Conservation (phyloP, 2,797 vertebrate genomes). For the Botia kubotai region DNA sequence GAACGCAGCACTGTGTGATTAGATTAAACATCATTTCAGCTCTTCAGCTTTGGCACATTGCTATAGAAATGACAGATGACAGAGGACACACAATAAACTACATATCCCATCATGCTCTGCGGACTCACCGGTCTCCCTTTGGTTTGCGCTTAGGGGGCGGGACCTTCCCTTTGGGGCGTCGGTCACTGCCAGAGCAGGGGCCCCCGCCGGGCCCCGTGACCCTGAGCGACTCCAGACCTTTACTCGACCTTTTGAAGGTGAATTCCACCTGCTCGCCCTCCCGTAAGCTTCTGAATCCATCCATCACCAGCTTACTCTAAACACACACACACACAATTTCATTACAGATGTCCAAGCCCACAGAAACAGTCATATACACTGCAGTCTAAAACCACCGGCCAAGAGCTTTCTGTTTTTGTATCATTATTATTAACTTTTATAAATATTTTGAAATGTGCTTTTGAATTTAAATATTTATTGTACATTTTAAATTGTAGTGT, state of each 20-base stretch:
- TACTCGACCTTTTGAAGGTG: constrained; percentile 95
- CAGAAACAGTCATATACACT: not conserved
- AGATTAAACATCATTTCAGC: not conserved
- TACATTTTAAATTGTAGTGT: not conserved
- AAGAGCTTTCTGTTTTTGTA: not conserved
- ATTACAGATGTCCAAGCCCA: not conserved
- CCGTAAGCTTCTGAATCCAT: constrained; percentile 97
- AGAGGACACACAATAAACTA: constrained; percentile 13
- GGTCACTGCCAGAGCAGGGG: constrained; percentile 92
- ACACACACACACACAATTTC: constrained; percentile 17
- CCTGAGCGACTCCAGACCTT: constrained; percentile 92
- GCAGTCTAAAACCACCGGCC: not conserved
- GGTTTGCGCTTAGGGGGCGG: constrained; percentile 90
- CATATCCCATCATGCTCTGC: constrained; percentile 24
- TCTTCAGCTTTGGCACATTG: not conserved
- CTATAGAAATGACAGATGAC: not conserved
- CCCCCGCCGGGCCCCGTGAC: constrained; percentile 92
- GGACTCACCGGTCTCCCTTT: constrained; percentile 92
- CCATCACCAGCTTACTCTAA: constrained; percentile 98
- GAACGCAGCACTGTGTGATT: not conserved
- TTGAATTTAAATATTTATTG: too few species aligned
- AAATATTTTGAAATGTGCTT: too few species aligned
- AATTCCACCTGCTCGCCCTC: constrained; percentile 96
- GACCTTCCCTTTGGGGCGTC: constrained; percentile 92
- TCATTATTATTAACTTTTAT: not conserved